Base-by-base conservation (phyloP, 2,113 vertebrate genomes). In the Lontra canadensis region DNA sequence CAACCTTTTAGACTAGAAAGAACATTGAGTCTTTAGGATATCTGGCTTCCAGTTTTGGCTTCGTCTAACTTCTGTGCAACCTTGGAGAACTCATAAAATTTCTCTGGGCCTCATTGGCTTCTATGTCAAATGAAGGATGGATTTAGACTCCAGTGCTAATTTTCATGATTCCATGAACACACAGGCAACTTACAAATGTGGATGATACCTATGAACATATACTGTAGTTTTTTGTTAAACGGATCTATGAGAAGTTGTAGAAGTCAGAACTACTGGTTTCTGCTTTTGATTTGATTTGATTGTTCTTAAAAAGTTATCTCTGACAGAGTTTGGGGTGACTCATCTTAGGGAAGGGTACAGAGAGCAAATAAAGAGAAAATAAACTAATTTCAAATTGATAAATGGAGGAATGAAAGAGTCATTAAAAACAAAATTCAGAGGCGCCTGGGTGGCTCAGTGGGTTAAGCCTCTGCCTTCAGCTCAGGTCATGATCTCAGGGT, bases 361-460 rank as follows among this genome's bases (percentile, higher is more conserved):
- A 83, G 23, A 93, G 6, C 15, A 89, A 82, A 80, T 92, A 69
- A 80, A 95, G 13, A 93, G 59, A 92, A 90, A 90, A 49, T 29
- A 95, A 88, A 52, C 79, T 65, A 74, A 74, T 76, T 81, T 91
- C 55, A 85, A 96, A 82, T 93, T 71, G 17, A n/a, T 90, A 21
- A 71, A 52, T 47, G 82, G 61, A 95, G 9, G 34, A 87, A 82
- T 71, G n/a, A 71, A n/a, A 67, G 9, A 73, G 23, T 94, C 47
- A 88, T 81, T 88, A 93, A 83, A 47, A 89, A 52, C 23, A 90
- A 85, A 96, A 79, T 80, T 97, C 61, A 85, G 39, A 15, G 17
- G 52, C 4, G 6, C 17, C 17, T 55, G 52, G 15, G 17, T 55
- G 52, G 17, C 52, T 55, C 52, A 18, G 52, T 55, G 52, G 52